Percentiles rank a stretch among this genome's conserved stretches.
These are phyloP conservation scores for Columba guinea DNA, from an alignment of 2,797 vertebrate species.

Conservation along the genomic window DNA sequence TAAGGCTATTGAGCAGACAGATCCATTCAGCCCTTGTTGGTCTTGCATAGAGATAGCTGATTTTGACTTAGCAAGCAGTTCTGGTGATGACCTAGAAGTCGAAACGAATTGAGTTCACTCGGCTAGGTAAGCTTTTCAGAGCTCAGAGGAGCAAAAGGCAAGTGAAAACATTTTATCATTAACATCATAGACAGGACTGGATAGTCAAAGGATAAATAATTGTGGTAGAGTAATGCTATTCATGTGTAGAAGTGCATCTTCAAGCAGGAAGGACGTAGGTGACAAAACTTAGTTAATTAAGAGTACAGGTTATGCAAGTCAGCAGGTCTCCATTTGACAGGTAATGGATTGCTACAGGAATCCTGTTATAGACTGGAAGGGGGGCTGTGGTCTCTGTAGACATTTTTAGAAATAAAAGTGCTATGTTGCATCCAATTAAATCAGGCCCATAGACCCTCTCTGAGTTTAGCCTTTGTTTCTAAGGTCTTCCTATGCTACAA, in stretches of 20 bases:
- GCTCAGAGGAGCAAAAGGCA: background rate
- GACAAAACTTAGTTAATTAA: background rate
- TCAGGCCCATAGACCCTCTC: background rate
- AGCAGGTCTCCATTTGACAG: background rate
- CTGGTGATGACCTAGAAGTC: background rate
- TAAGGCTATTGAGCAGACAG: background rate
- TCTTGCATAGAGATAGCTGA: background rate
- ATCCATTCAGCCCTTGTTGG: background rate
- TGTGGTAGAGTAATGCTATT: background rate
- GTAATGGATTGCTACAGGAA: background rate
- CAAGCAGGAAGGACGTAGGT: background rate
- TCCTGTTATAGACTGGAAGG: background rate
- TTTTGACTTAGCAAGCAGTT: background rate
- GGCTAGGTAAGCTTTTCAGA: background rate
- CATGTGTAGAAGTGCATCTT: background rate
- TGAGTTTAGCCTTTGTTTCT: background rate
- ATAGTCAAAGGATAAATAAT: background rate
- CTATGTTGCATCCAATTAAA: background rate
- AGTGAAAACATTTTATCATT: background rate
- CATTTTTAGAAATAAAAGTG: background rate
- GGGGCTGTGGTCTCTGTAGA: fast-evolving
- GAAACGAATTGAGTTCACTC: background rate
- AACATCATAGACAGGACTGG: background rate
- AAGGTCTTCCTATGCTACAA: background rate
- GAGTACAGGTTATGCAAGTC: background rate